Percentiles rank a stretch among this genome's conserved stretches.
phyloP scores from a whole-genome alignment of 2,888 invertebrate species.

The Caenorhabditis becei region DNA sequence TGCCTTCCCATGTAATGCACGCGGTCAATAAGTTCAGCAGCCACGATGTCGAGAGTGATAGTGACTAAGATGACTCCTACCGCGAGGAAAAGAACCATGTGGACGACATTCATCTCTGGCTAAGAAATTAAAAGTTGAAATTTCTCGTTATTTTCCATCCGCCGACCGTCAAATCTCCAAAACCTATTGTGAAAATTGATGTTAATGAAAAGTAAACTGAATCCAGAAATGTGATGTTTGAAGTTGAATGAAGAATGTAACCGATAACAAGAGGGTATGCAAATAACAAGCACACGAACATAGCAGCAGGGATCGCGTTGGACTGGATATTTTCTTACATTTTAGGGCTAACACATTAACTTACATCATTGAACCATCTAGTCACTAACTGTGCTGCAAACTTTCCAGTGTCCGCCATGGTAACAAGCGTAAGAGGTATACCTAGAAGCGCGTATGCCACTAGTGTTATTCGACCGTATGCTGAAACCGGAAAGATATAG shows the following conservation, averaged over 20 bases:
- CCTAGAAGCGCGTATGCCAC: slow-evolving; percentile 70
- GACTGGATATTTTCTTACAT: slow-evolving; percentile 47
- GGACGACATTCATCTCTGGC: slow-evolving; percentile 71
- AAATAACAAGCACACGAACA: slow-evolving; percentile 67
- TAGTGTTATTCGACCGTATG: slow-evolving; percentile 57
- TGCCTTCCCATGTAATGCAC: slow-evolving; percentile 74
- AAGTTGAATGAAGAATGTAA: slow-evolving; percentile 57
- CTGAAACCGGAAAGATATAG: slow-evolving; percentile 66
- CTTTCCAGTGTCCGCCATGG: slow-evolving; percentile 75
- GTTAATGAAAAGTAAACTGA: slow-evolving; percentile 71
- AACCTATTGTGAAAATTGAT: slow-evolving; percentile 73
- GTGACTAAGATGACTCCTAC: slow-evolving; percentile 72
- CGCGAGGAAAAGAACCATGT: slow-evolving; percentile 68
- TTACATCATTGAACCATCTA: slow-evolving; percentile 67
- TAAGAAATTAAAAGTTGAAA: too few species aligned
- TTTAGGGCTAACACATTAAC: not conserved
- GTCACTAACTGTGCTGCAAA: slow-evolving; percentile 68
- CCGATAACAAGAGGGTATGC: slow-evolving; percentile 68
- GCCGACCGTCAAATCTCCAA: slow-evolving; percentile 69
- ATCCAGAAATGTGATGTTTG: slow-evolving; percentile 65
- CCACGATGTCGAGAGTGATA: slow-evolving; percentile 72
- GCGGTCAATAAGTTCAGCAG: slow-evolving; percentile 71
- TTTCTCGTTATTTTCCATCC: too few species aligned
- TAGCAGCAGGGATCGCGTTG: slow-evolving; percentile 66
- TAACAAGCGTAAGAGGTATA: slow-evolving; percentile 71